Percentiles rank a stretch among this genome's conserved stretches.
Evolutionary conservation across 2,113 vertebrate genomes (phyloP).

Genomic region (Lathamus discolor): DNA sequence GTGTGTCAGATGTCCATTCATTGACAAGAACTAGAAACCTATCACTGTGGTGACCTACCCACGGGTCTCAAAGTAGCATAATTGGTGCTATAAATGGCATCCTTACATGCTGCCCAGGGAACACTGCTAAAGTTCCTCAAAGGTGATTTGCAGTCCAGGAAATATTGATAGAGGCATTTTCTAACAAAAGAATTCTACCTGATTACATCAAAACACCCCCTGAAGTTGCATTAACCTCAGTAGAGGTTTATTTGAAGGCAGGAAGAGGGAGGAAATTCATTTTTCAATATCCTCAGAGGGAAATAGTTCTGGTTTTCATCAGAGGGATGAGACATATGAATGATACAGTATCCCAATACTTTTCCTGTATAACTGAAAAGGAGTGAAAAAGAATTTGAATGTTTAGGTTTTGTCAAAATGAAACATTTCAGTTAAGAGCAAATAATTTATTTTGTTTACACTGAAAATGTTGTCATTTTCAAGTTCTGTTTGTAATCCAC

Average conservation of each 20-base stretch:
- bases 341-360: neutral
- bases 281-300: neutral
- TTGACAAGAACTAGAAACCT: neutral
- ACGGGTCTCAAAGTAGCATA: neutral
- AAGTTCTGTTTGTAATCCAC: neutral
- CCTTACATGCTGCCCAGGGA: neutral
- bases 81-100: neutral
- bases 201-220: neutral
- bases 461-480: slow-evolving; percentile 25
- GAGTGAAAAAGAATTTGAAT: neutral
- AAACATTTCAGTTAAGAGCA: neutral
- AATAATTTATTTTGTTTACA: slow-evolving; percentile 43
- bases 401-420: slow-evolving; percentile 12
- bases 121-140: neutral
- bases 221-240: neutral
- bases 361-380: neutral
- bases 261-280: neutral
- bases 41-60: neutral
- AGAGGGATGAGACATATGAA: neutral
- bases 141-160: neutral
- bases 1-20: neutral
- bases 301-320: neutral
- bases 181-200: neutral
- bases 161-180: neutral
- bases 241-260: neutral